Conservation (phyloP, 37 sponge, comb jelly and placozoan genomes). For the Halichondria panicea region DNA sequence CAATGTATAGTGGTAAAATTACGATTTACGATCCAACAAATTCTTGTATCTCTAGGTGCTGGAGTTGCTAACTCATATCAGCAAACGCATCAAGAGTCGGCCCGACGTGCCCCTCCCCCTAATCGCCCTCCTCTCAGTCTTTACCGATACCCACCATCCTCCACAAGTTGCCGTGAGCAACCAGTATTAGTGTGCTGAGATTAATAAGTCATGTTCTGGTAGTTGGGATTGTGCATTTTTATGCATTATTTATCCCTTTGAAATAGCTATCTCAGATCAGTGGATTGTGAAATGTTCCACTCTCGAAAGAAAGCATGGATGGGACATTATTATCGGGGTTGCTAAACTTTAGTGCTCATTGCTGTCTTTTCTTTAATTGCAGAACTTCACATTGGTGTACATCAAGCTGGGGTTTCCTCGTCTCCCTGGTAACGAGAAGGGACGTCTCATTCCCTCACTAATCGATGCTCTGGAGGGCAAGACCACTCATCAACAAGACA, state of each 20-base stretch:
- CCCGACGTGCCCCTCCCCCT: conserved; percentile 42
- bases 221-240: neutral
- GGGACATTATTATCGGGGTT: neutral
- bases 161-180: conserved; percentile 29
- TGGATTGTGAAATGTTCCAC: neutral
- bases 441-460: conserved; percentile 11
- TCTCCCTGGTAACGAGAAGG: conserved; percentile 28
- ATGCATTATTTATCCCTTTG: too few species aligned
- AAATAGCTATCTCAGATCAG: too few species aligned
- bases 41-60: conserved; percentile 33
- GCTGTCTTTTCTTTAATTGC: neutral
- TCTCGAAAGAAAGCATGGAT: neutral
- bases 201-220: neutral
- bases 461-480: conserved; percentile 30
- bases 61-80: conserved; percentile 63
- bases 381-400: conserved; percentile 65
- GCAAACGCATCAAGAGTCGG: conserved; percentile 54
- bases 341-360: neutral
- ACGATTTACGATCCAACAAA: too few species aligned
- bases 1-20: too few species aligned
- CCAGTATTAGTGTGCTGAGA: neutral
- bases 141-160: conserved; percentile 13
- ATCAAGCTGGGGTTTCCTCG: conserved; percentile 51
- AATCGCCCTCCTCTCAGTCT: conserved; percentile 30
- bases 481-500: conserved; percentile 47